Conservation (phyloP, 2,888 invertebrate species). For the Acrobasis suavella region DNA sequence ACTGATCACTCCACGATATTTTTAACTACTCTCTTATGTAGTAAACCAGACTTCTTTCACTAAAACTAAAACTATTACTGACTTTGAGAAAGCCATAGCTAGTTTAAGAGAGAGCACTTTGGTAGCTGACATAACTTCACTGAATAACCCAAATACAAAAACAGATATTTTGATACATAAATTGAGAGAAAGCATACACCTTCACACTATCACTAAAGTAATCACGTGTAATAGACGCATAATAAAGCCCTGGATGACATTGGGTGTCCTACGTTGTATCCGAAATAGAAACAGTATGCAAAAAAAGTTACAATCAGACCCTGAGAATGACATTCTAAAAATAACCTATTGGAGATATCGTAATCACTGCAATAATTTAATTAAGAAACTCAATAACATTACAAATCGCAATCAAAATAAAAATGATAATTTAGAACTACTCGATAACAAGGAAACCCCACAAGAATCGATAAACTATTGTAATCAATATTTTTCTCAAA, state of each 20-base stretch:
- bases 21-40: conserved; percentile 11
- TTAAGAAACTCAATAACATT: neutral
- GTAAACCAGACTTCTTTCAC: neutral
- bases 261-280: conserved; percentile 14
- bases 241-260: conserved; percentile 9
- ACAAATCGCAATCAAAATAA: neutral
- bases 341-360: conserved; percentile 4
- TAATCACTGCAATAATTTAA: neutral
- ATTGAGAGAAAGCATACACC: conserved; percentile 11
- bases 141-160: neutral
- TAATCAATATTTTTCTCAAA: neutral
- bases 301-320: neutral
- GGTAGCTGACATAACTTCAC: conserved; percentile 2
- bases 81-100: conserved; percentile 9
- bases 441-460: neutral
- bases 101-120: conserved; percentile 2
- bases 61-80: conserved; percentile 12
- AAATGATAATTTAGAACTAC: neutral
- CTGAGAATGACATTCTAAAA: neutral
- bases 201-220: conserved; percentile 2
- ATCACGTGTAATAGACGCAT: conserved; percentile 4
- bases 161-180: conserved; percentile 4
- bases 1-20: conserved; percentile 14
- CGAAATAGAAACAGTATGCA: neutral
- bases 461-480: neutral